phyloP scores from a whole-genome alignment of 2,888 invertebrate genomes.

The Pachymerium ferrugineum region DNA sequence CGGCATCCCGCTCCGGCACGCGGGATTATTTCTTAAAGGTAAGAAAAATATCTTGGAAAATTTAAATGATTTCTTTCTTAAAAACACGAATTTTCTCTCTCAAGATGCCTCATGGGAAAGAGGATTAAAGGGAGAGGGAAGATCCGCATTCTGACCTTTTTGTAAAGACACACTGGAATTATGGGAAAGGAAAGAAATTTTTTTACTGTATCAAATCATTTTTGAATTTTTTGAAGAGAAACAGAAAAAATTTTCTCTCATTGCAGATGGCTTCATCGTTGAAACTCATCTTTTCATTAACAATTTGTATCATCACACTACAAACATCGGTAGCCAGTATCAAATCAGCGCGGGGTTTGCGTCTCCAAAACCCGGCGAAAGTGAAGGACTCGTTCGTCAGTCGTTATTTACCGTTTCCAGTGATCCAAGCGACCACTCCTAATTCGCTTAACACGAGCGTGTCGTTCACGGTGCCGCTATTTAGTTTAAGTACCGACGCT shows the following conservation, averaged over 20 bases:
- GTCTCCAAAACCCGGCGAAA: background rate
- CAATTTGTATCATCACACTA: background rate
- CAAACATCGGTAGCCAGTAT: background rate
- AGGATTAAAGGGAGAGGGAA: background rate
- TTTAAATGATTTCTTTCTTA: too few relatives aligned
- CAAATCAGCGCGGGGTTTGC: background rate
- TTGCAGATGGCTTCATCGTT: background rate
- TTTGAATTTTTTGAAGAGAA: too few relatives aligned
- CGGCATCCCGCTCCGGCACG: background rate
- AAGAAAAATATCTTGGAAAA: background rate
- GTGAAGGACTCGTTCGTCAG: background rate
- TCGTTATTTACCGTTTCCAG: constrained; percentile 14
- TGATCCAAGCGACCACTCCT: constrained; percentile 30
- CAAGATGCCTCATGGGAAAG: background rate
- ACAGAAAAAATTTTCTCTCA: too few relatives aligned
- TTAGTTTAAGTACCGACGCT: constrained; percentile 39
- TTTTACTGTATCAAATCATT: too few relatives aligned
- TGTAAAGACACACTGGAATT: too few relatives aligned
- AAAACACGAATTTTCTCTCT: too few relatives aligned
- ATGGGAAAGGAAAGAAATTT: too few relatives aligned
- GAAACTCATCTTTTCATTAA: background rate
- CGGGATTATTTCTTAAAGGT: background rate
- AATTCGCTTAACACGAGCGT: constrained; percentile 41
- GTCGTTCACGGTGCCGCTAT: constrained; percentile 42
- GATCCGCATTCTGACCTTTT: background rate